These are phyloP conservation scores for Icerya purchasi DNA, from an alignment of 2,888 invertebrate genomes.

Conservation along the genomic window DNA sequence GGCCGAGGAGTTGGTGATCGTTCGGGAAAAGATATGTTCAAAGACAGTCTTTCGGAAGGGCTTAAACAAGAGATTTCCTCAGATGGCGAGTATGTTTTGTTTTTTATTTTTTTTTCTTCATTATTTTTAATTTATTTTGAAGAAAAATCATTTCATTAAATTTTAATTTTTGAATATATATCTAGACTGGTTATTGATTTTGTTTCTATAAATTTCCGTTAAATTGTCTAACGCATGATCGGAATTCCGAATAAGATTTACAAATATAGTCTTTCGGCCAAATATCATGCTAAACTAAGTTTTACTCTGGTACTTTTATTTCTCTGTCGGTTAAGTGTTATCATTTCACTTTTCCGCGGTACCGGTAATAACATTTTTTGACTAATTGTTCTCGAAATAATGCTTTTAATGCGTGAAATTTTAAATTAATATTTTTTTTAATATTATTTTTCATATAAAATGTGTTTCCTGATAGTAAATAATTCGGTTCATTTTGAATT, in stretches of 20 bases:
- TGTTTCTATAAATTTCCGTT: too few relatives aligned
- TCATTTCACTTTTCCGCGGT: not conserved
- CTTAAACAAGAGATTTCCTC: constrained; percentile 38
- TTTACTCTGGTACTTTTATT: not conserved
- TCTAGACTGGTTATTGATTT: too few relatives aligned
- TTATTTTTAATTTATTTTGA: constrained; percentile 28
- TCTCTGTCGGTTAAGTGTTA: too few relatives aligned
- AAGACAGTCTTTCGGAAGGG: constrained; percentile 57
- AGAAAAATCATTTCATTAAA: not conserved
- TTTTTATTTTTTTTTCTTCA: constrained; percentile 6
- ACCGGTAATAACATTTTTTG: too few relatives aligned
- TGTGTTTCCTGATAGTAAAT: too few relatives aligned
- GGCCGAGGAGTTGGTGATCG: too few relatives aligned
- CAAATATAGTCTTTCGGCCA: constrained; percentile 6
- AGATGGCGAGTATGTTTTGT: constrained; percentile 22
- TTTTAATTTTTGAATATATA: not conserved
- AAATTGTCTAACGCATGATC: not conserved
- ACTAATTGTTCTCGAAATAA: too few relatives aligned
- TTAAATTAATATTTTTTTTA: not conserved
- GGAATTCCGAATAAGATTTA: not conserved
- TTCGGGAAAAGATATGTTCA: constrained; percentile 26
- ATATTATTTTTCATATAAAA: not conserved
- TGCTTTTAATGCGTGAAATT: not conserved
- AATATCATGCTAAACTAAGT: constrained; percentile 2
- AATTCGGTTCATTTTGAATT: too few relatives aligned